These are phyloP conservation scores for Gila robusta DNA, from an alignment of 2,797 vertebrate genomes.

Conservation along the genomic window DNA sequence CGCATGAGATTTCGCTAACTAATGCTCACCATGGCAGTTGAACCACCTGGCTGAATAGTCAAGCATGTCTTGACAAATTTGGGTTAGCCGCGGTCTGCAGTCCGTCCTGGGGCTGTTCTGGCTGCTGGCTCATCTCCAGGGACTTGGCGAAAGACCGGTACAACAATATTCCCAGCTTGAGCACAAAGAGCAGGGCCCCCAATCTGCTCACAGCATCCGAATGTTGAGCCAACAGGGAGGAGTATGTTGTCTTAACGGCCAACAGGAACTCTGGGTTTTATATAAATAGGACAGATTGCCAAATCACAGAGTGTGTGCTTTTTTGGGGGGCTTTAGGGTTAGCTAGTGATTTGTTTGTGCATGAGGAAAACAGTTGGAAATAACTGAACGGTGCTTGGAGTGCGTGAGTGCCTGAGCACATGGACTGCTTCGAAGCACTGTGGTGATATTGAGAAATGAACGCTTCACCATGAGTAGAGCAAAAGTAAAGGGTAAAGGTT, in stretches of 20 bases:
- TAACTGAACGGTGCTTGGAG: constrained; percentile 50
- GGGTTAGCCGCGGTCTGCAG: constrained; percentile 18
- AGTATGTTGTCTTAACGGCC: constrained; percentile 42
- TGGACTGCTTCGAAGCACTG: constrained; percentile 66
- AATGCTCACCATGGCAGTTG: not conserved
- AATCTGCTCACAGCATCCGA: constrained; percentile 34
- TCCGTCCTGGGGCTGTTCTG: constrained; percentile 33
- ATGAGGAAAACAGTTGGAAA: constrained; percentile 61
- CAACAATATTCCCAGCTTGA: constrained; percentile 48
- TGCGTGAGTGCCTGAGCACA: constrained; percentile 67
- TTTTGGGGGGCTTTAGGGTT: constrained; percentile 52
- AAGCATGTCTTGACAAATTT: constrained; percentile 42
- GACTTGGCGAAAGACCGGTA: constrained; percentile 35
- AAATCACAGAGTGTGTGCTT: constrained; percentile 59
- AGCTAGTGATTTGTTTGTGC: constrained; percentile 62
- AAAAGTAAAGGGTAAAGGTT: constrained; percentile 4
- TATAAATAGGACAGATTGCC: constrained; percentile 57
- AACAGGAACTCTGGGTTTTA: constrained; percentile 40
- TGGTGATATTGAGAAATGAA: constrained; percentile 67
- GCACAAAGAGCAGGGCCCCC: constrained; percentile 44
- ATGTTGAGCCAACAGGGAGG: constrained; percentile 44
- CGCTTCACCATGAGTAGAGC: constrained; percentile 61
- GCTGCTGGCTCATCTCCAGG: constrained; percentile 39
- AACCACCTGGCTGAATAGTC: constrained; percentile 16
- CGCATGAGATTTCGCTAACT: not conserved